Evolutionary conservation across 2,797 vertebrate species (phyloP), one percentile per base, ranked within the genome.

Genomic region (Dendrocincla fuliginosa): DNA sequence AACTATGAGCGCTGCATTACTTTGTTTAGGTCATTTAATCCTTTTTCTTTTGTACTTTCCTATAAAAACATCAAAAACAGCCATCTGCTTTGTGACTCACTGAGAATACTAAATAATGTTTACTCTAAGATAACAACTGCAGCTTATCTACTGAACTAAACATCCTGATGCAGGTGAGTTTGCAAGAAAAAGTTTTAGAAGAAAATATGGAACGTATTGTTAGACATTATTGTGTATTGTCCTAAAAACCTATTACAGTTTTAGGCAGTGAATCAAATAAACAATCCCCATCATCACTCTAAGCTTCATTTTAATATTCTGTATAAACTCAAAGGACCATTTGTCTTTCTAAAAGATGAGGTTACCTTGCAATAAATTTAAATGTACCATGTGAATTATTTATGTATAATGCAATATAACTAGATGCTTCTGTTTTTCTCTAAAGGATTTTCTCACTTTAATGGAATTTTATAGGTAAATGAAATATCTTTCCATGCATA

Each of bases 281-380:
- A 64, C 23, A 76, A 84, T 49, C 4, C 28, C 22, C 18, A 35
- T 7, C 33, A 73, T 39, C 23, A 64, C n/a, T 71, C 37, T 18
- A 75, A 78, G 19, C 6, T 81, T 88, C 20, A 64, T 71, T 86
- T 93, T 46, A 90, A 60, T 94, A 91, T 75, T 89, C 77, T 68
- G 28, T 81, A 78, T 47, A 78, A 78, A 80, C 46, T 64, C 57
- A 73, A 68, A 75, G 3, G 23, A 46, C 9, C 30, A 64, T 93
- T 94, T 84, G 7, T 81, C 77, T 88, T 95, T 88, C 53, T 42
- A 84, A 86, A 92, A 79, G 10, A 81, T 90, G 46, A 86, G 6
- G 10, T 35, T 86, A 13, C 82, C 24, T 84, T 82, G 49, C 53
- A 94, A 78, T 49, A 91, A 49, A 88, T 94, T 64, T 90, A 86